Percentiles rank a stretch among this genome's conserved stretches.
Conservation (phyloP, 2,797 vertebrate species). For the Leuciscus waleckii region DNA sequence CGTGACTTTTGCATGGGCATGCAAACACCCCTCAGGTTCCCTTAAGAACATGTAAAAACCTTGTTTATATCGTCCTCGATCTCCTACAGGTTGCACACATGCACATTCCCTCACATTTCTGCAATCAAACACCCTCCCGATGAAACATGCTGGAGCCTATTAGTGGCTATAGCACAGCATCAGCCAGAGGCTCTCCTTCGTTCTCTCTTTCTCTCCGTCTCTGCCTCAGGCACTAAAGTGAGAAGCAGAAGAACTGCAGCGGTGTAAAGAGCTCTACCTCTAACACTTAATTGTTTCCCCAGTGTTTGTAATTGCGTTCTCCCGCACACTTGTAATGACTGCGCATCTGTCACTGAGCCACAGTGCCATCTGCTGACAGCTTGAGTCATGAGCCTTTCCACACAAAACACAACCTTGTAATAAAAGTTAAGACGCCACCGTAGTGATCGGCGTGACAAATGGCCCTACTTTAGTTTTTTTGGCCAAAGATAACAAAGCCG, state of each 20-base stretch:
- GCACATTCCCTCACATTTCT: slow-evolving; percentile 9
- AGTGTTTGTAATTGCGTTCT: slow-evolving; percentile 45
- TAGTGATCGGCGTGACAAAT: slow-evolving; percentile 27
- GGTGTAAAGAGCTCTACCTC: slow-evolving; percentile 14
- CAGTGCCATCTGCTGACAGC: slow-evolving; percentile 70
- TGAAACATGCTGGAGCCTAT: slow-evolving; percentile 33
- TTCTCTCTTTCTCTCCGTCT: slow-evolving; percentile 9
- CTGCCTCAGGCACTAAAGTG: slow-evolving; percentile 24
- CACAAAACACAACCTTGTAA: slow-evolving; percentile 13
- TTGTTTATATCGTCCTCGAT: background rate
- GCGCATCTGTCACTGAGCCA: slow-evolving; percentile 50
- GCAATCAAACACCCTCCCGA: slow-evolving; percentile 1
- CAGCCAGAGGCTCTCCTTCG: slow-evolving; percentile 9
- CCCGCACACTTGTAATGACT: background rate
- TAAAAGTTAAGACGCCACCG: background rate
- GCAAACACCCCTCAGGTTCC: background rate
- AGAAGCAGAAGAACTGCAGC: slow-evolving; percentile 16
- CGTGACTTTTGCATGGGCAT: background rate
- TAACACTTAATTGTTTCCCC: slow-evolving; percentile 52
- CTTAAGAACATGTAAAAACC: background rate
- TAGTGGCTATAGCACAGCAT: slow-evolving; percentile 26
- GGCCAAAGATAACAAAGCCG: slow-evolving; percentile 24
- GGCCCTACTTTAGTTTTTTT: background rate
- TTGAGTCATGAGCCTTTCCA: slow-evolving; percentile 25
- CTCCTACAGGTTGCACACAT: background rate